Percentiles rank a stretch among this genome's conserved stretches.
These are phyloP conservation scores for Lipophrys pholis DNA, from an alignment of 2,113 vertebrate genomes.

Conservation along the genomic window DNA sequence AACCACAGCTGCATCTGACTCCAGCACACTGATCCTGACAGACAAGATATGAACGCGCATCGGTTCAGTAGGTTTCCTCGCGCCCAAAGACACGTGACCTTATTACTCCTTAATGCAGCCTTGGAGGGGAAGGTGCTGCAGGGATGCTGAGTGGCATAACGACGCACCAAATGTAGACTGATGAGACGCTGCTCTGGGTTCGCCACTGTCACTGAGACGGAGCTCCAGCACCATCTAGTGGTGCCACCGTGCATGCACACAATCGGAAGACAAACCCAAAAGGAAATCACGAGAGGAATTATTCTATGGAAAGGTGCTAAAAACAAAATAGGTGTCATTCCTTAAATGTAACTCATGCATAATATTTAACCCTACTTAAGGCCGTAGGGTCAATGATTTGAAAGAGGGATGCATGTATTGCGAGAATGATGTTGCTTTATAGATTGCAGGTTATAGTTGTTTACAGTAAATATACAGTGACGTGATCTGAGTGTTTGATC, in stretches of 20 bases:
- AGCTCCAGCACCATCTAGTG: conserved; percentile 67
- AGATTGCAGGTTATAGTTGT: too few species aligned
- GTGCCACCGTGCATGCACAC: not conserved
- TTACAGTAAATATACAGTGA: too few species aligned
- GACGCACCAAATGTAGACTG: conserved; percentile 13
- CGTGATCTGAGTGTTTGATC: too few species aligned
- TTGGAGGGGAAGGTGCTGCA: conserved; percentile 38
- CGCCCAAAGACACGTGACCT: conserved; percentile 28
- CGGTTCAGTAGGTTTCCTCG: not conserved
- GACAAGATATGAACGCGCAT: too few species aligned
- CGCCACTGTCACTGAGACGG: conserved; percentile 12
- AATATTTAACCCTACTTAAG: too few species aligned
- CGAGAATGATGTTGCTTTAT: too few species aligned
- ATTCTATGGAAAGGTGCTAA: not conserved
- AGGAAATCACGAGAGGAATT: not conserved
- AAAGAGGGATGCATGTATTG: too few species aligned
- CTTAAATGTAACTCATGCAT: too few species aligned
- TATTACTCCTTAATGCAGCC: conserved; percentile 36
- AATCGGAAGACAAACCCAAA: not conserved
- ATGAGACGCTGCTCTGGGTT: not conserved
- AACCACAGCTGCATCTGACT: conserved; percentile 18
- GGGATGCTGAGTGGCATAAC: conserved; percentile 16
- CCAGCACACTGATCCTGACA: not conserved
- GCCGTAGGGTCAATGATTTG: too few species aligned
- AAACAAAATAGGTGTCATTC: conserved; percentile 7